Base-by-base conservation (phyloP, 2,797 vertebrate species). In the Xerus rutilus region DNA sequence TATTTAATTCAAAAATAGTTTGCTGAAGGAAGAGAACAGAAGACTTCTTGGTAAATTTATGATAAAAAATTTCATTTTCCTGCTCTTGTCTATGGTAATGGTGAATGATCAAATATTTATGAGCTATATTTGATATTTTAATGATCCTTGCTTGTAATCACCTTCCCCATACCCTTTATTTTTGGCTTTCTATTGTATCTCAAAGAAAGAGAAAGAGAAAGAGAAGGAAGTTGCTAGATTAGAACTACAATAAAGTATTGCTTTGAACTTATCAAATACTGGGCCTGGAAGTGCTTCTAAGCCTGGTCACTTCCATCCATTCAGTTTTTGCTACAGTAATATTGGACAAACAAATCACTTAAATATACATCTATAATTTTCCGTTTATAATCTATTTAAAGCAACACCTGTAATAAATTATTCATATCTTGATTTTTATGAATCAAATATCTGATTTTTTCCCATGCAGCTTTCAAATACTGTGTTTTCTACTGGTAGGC, bases 121-220 rank as follows among this genome's bases (percentile, higher is more conserved):
- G 47, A 86, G 5, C 76, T 21, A 32, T 57, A 89, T 82, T 73
- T 86, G 30, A 86, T 83, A 78, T 59, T 86, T 81, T 62, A 43
- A 69, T 49, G 82, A 89, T 95, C 82, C 85, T 93, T 96, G 64
- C 67, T 81, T 67, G 62, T 20, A 73, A 76, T 87, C 69, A 72
- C 3, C 32, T 57, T 69, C 39, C 74, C 39, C 0, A 32, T 67
- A 20, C 28, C 77, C 67, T 91, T 79, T 70, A 18, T 5, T 18
- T 83, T 72, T 62, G 6, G 73, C 47, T 65, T 86, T 76, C 4
- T 72, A 54, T 5, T 39, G 20, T 39, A 57, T 64, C 69, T 88
- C 65, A 57, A 87, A 49, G 62, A 78, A 82, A 96, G 30, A 12
- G 18, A 1, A 35, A 45, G 57, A 79, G 39, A 84, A 88, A 72